Base-by-base conservation (phyloP, 2,797 vertebrate species). In the Semaprochilodus insignis region DNA sequence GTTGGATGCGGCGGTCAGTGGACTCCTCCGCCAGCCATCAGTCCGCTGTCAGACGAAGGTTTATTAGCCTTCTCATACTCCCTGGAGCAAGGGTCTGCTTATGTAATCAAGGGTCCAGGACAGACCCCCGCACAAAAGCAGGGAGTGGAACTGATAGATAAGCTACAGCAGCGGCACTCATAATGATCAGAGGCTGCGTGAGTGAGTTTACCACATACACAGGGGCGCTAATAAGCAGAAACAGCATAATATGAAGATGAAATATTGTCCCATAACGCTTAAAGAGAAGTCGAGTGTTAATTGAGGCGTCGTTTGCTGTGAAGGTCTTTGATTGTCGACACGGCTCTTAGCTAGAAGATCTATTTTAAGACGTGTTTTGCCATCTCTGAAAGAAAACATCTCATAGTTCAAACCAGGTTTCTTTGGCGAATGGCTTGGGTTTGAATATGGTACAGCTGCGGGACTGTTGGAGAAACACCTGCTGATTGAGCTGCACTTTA, bases 151-250 rank as follows among this genome's bases (percentile, higher is more conserved):
- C 90, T 89, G 88, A 89, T 91, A 85, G 76, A 86, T 78, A 77
- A 81, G 86, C 84, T 80, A 74, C 76, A 82, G 74, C 81, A 72
- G 15, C 40, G 44, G 34, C 7, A 79, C 87, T 84, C 84, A 66
- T 89, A 84, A 91, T 90, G 87, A 90, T 89, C 85, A 88, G 70
- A 84, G 70, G 87, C 85, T 90, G 87, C 80, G 80, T 88, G 86
- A 90, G 91, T 90, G 86, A 88, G 85, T 86, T 90, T 65, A 85
- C 86, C 85, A 88, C 52, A 86, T 54, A 88, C 55, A 85, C 67
- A 89, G 78, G 77, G 70, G 83, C 36, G 27, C 48, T 87, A 90
- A 90, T 81, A 82, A 82, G 63, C 80, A 55, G 75, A 83, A 57
- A 74, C 60, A 57, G 85, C 40, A 48, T 48, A 62, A 74, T 75